Percentiles rank a stretch among this genome's conserved stretches.
These are phyloP conservation scores for Gymnosoma rotundatum DNA, from an alignment of 2,888 invertebrate species.

Conservation along the genomic window DNA sequence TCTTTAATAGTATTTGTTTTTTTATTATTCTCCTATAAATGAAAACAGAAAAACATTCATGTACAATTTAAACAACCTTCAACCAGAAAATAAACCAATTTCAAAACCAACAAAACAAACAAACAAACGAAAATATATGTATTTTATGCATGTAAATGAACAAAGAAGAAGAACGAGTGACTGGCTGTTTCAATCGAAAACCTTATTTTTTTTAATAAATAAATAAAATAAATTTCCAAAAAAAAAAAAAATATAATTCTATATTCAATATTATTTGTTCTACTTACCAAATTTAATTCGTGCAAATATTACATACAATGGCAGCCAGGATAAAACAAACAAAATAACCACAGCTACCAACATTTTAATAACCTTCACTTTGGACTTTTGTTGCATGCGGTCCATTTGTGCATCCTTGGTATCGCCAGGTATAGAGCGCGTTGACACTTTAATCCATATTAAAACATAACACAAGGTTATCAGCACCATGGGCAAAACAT, in stretches of 20 bases:
- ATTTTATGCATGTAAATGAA: background rate
- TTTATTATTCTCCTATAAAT: constrained; percentile 11
- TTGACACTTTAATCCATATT: constrained; percentile 95
- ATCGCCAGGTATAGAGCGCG: constrained; percentile 93
- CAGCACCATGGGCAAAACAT: constrained; percentile 94
- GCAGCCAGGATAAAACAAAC: constrained; percentile 97
- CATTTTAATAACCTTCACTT: constrained; percentile 97
- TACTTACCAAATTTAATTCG: constrained; percentile 91
- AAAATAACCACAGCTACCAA: constrained; percentile 94
- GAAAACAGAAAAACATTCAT: background rate
- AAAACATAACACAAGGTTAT: constrained; percentile 96
- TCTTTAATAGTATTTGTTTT: too few species aligned
- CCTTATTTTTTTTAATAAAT: background rate
- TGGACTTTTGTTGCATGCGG: constrained; percentile 95
- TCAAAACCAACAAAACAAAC: constrained; percentile 1
- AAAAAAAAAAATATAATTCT: background rate
- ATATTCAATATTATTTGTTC: constrained; percentile 11
- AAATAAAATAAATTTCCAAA: background rate
- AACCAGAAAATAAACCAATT: constrained; percentile 52
- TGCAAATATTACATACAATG: constrained; percentile 94
- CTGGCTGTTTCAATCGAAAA: constrained; percentile 29
- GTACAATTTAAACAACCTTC: constrained; percentile 53
- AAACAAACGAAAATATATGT: background rate
- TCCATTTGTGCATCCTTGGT: constrained; percentile 96
- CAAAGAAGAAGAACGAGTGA: constrained; percentile 22